Evolutionary conservation across 2,113 vertebrate genomes (phyloP), one percentile per base, ranked within the genome.

Genomic region (Ptychochromis oligacanthus): DNA sequence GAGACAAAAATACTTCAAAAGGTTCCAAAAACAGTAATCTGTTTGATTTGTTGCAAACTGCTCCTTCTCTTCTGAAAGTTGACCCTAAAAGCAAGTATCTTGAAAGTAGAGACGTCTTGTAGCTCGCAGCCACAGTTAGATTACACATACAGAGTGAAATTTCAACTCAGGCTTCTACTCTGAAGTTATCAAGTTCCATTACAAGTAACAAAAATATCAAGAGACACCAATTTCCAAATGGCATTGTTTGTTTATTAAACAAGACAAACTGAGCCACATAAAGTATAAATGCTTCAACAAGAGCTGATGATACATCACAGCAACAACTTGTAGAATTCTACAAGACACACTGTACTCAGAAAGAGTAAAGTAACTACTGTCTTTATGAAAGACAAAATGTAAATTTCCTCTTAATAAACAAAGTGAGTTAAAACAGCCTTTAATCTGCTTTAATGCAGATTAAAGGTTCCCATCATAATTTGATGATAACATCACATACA

Each of bases 271-370:
- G 62, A 87, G 11, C 10, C 18, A 46, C 84, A 84, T 49, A 0
- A 43, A 5, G 49, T 46, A 17, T 24, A 10, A 46, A 26, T 83
- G 15, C 40, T 64, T 24, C 36, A 58, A 43, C 55, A 76, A 56
- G 4, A 86, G 34, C 26, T 84, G 78, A 88, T 81, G 80, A 81
- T 70, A 20, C 81, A 86, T 88, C 83, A 88, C 80, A 85, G 55
- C 81, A 76, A 87, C 26, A 77, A 72, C 76, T 56, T 84, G 75
- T 84, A 82, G 54, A 65, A 52, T 65, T 79, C 58, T 58, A 80
- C 17, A 82, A 85, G 38, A 82, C 61, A 67, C 59, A 62, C 55
- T 60, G 56, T 75, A 86, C 79, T 86, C 67, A 43, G 18, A 74
- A 57, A 1, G 26, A 31, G 64, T 85, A 1, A 70, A 82, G 60